A percentile compares a stretch with the other conserved stretches of the same genome.
These are phyloP conservation scores for Polypedilum vanderplanki DNA, from an alignment of 1,140 invertebrate species.

Conservation along the genomic window DNA sequence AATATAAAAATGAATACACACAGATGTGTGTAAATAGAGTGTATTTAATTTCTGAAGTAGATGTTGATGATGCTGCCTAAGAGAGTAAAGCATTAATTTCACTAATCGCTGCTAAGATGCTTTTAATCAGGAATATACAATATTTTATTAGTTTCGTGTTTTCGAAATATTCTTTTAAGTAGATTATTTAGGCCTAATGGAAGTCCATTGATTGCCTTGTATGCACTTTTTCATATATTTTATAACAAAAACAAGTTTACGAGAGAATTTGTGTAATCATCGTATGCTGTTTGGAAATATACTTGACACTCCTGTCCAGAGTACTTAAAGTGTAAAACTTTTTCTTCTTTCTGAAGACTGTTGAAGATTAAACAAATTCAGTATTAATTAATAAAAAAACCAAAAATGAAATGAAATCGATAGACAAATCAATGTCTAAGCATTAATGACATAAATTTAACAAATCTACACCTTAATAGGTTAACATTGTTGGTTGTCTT, in stretches of 20 bases:
- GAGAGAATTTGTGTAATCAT: background rate
- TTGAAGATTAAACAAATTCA: background rate
- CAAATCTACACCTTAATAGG: conserved; percentile 9
- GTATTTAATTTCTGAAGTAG: background rate
- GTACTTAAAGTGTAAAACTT: background rate
- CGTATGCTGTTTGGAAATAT: background rate
- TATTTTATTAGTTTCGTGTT: background rate
- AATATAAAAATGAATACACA: background rate
- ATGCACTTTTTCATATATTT: too few relatives aligned
- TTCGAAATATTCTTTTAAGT: background rate
- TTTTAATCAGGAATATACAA: background rate
- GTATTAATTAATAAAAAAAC: conserved; percentile 3
- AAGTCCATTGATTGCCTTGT: too few relatives aligned
- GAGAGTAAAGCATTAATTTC: background rate
- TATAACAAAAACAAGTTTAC: too few relatives aligned
- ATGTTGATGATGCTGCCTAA: background rate
- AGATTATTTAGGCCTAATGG: too few relatives aligned
- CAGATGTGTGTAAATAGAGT: background rate
- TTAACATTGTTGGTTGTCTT: background rate
- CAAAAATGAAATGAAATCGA: background rate
- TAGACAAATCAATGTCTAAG: background rate
- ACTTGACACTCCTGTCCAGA: background rate
- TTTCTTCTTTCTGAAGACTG: background rate
- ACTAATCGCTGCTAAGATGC: background rate
- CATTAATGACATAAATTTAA: conserved; percentile 20